Percentiles rank a stretch among this genome's conserved stretches.
Conservation (phyloP, 2,113 vertebrate genomes). For the Camelus bactrianus region DNA sequence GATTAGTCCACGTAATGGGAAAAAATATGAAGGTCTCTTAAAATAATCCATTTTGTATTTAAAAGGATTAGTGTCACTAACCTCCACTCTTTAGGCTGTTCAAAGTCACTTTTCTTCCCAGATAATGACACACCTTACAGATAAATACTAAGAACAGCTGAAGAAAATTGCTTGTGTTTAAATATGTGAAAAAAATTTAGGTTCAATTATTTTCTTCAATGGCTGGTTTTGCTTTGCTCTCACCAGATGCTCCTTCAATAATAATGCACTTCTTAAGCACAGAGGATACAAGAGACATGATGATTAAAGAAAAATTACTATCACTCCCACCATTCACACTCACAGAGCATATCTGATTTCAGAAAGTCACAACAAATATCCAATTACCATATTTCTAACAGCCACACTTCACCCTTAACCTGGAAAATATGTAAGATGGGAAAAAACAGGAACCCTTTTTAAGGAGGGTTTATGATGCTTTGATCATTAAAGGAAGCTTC, state of each 20-base stretch:
- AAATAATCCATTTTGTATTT: conserved; percentile 19
- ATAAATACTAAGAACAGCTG: neutral
- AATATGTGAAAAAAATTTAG: neutral
- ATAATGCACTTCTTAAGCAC: neutral
- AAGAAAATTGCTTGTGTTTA: neutral
- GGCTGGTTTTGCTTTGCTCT: neutral
- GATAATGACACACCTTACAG: neutral
- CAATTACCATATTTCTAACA: neutral
- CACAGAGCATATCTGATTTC: neutral
- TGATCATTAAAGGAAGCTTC: neutral
- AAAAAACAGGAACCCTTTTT: neutral
- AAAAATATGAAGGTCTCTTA: conserved; percentile 25
- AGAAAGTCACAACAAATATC: conserved; percentile 53
- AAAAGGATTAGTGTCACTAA: conserved; percentile 15
- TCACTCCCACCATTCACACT: neutral
- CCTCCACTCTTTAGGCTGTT: neutral
- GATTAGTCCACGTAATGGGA: neutral
- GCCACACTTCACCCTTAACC: neutral
- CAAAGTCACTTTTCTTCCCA: conserved; percentile 25
- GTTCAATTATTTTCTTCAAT: neutral
- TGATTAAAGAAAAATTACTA: conserved; percentile 19
- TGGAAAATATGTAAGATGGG: neutral
- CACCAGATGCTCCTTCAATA: neutral
- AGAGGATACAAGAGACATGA: neutral
- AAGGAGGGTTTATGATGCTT: neutral